These are phyloP conservation scores for Drosophila setifemur DNA, from an alignment of 1,140 invertebrate genomes.

Conservation along the genomic window DNA sequence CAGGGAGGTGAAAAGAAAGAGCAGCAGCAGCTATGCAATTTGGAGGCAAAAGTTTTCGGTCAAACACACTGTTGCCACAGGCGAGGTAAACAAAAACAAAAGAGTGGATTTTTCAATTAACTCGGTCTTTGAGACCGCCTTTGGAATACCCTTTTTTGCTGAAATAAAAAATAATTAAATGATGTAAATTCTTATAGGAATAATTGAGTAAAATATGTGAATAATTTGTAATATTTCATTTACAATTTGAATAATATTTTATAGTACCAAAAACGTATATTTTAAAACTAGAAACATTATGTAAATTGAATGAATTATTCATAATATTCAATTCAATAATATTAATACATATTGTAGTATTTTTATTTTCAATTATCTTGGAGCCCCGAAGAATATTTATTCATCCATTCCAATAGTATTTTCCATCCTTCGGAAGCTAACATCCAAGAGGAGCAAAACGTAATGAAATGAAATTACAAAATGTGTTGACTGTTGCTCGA, in stretches of 20 bases:
- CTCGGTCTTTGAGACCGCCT: not conserved
- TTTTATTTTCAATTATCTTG: no score
- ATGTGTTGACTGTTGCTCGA: conserved; percentile 42
- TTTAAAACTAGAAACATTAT: no score
- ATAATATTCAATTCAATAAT: no score
- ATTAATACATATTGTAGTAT: no score
- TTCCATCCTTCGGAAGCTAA: conserved; percentile 13
- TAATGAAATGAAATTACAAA: conserved; percentile 76
- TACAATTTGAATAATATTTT: no score
- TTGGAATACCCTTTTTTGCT: not conserved
- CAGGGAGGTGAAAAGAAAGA: not conserved
- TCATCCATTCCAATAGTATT: conserved; percentile 11
- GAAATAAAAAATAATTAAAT: no score
- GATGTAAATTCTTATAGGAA: no score
- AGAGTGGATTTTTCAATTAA: not conserved
- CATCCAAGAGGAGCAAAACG: conserved; percentile 38
- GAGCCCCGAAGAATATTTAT: no score
- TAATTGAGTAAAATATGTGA: no score
- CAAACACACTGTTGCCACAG: conserved; percentile 53
- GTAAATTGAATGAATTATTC: no score
- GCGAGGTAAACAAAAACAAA: conserved; percentile 32
- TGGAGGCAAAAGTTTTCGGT: conserved; percentile 37
- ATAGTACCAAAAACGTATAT: no score
- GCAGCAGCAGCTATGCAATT: conserved; percentile 46
- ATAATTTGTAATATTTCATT: no score